Base-by-base conservation (phyloP, 2,113 vertebrate species). In the Ochotona princeps region DNA sequence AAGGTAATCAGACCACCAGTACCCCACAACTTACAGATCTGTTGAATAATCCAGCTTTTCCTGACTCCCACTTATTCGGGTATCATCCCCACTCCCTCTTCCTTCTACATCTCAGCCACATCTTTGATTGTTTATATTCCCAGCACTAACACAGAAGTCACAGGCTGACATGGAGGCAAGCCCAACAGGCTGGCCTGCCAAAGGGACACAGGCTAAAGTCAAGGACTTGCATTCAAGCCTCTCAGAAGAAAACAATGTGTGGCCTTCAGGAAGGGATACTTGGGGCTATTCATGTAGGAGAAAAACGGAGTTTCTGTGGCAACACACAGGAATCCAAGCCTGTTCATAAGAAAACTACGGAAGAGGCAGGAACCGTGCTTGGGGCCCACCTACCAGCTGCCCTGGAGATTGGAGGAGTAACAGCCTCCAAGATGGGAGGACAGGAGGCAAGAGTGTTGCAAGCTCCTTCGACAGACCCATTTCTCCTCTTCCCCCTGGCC, bases 1-100 rank as follows among this genome's bases (percentile, higher is more conserved):
- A 97, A 54, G 17, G 15, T 54, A 32, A 67, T 96, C 66, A 93
- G 89, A 87, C 14, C 51, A 94, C 65, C 32, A 89, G 83, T 85
- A 84, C 4, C 28, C 83, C 86, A 0, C 26, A 75, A 49, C 63
- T 74, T 78, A 74, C 0, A 44, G 12, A 23, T 28, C 10, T 51
- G 89, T 76, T 88, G 23, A 86, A 66, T 57, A 35, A 83, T 51
- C 44, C 35, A 80, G 81, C 54, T 79, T 35, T 65, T 90, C 66
- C 51, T 86, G 47, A 32, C 70, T 92, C 72, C 26, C 87, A 87
- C 66, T 83, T 70, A 54, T 63, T 85, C 82, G 72, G 32, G 49
- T 23, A 57, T 80, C 82, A 72, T n/a, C 20, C 70, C 38, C 15
- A 66, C n/a, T 73, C 25, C 67, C 32, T 9, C 49, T 38, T 61